Evolutionary conservation across 2,797 vertebrate species (phyloP).

Genomic region (Sciurus vulgaris): DNA sequence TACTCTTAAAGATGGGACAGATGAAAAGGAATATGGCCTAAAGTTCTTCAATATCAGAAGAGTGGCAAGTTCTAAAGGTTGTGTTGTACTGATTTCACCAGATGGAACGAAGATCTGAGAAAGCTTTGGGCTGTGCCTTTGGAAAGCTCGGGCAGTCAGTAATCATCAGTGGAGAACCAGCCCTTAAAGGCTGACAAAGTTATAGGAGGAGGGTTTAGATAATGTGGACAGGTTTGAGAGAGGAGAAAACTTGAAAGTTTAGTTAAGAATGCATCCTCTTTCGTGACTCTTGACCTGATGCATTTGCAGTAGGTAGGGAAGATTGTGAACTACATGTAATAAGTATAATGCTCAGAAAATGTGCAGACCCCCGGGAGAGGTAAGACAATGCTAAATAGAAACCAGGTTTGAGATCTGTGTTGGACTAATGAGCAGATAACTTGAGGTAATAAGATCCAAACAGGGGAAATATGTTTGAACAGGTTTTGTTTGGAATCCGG

Average conservation of each 20-base stretch:
- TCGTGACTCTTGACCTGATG: background rate
- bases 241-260: background rate
- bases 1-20: background rate
- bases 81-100: background rate
- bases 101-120: background rate
- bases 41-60: background rate
- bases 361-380: background rate
- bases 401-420: background rate
- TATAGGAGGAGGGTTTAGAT: background rate
- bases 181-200: background rate
- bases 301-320: background rate
- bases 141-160: background rate
- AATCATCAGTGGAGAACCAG: background rate
- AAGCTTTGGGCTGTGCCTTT: background rate
- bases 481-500: background rate
- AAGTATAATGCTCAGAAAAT: background rate
- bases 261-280: background rate
- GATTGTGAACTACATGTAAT: background rate
- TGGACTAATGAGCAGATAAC: background rate
- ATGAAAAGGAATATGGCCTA: background rate
- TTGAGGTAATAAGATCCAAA: conserved; percentile 16
- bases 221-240: background rate
- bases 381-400: background rate
- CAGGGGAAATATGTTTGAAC: background rate
- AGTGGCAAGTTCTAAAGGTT: background rate